phyloP scores from a whole-genome alignment of 2,888 invertebrate species.

The Amblyjoppa fuscipennis region DNA sequence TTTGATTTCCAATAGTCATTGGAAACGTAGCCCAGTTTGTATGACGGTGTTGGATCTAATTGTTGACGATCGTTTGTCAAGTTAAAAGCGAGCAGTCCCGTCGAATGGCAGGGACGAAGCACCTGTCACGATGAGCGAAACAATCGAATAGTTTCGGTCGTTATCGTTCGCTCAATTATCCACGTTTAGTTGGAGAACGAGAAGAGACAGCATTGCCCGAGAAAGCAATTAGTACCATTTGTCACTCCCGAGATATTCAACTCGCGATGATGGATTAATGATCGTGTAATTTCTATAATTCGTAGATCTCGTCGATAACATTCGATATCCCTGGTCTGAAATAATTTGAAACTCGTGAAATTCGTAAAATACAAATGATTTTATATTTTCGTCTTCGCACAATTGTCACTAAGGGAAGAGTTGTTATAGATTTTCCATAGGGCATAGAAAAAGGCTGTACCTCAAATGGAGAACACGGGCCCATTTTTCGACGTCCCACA shows the following conservation, averaged over 20 bases:
- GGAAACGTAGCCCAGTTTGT: background rate
- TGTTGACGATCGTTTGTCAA: background rate
- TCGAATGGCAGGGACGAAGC: background rate
- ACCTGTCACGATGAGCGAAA: background rate
- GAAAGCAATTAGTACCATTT: slow-evolving; percentile 5
- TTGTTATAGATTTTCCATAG: too few relatives aligned
- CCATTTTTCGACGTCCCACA: too few relatives aligned
- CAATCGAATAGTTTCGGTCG: slow-evolving; percentile 10
- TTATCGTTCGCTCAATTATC: slow-evolving; percentile 7
- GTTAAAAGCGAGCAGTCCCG: background rate
- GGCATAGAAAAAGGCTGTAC: too few relatives aligned
- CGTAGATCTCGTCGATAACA: too few relatives aligned
- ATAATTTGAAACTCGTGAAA: background rate
- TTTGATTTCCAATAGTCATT: background rate
- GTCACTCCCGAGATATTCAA: background rate
- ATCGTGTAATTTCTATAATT: background rate
- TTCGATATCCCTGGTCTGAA: background rate
- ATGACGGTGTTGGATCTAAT: background rate
- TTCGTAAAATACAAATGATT: background rate
- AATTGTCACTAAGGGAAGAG: background rate
- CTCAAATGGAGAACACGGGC: too few relatives aligned
- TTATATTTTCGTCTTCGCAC: background rate
- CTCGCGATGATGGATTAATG: background rate
- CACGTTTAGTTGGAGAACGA: background rate
- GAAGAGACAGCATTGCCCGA: background rate